Conservation (phyloP, 37 sponge, comb jelly and placozoan genomes). For the Oopsacas minuta region DNA sequence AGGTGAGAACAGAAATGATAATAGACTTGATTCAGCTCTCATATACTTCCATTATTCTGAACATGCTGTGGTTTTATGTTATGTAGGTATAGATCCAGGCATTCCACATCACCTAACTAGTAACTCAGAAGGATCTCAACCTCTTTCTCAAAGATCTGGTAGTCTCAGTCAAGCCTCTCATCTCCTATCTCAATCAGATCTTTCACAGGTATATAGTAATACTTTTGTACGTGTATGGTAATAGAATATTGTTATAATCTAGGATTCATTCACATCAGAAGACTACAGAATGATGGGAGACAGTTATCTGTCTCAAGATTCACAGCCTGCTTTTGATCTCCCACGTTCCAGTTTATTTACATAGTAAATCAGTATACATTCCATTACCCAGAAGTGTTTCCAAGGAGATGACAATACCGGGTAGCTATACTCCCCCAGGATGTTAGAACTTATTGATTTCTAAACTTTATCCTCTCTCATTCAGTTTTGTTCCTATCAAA, state of each 20-base stretch:
- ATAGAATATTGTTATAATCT: neutral
- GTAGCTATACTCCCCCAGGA: no score
- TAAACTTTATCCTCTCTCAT: no score
- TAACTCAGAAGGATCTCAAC: constrained; percentile 30
- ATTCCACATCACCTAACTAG: constrained; percentile 13
- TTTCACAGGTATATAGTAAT: constrained; percentile 63
- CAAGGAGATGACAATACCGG: neutral
- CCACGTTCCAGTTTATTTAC: neutral
- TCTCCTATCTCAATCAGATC: constrained; percentile 74
- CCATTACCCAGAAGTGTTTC: neutral
- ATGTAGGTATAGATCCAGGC: neutral
- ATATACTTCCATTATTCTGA: neutral
- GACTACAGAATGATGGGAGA: neutral
- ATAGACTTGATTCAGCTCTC: neutral
- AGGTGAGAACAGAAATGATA: neutral
- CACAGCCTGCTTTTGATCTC: neutral
- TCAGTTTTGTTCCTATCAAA: no score
- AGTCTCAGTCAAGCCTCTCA: constrained; percentile 69
- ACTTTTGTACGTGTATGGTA: neutral
- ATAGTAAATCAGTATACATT: neutral
- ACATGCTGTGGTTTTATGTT: neutral
- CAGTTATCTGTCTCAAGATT: neutral
- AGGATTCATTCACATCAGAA: neutral
- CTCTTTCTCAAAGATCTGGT: constrained; percentile 54
- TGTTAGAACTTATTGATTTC: no score